Evolutionary conservation across 2,888 invertebrate species (phyloP), one percentile per base, ranked within the genome.

Genomic region (Drosophila ustulata): DNA sequence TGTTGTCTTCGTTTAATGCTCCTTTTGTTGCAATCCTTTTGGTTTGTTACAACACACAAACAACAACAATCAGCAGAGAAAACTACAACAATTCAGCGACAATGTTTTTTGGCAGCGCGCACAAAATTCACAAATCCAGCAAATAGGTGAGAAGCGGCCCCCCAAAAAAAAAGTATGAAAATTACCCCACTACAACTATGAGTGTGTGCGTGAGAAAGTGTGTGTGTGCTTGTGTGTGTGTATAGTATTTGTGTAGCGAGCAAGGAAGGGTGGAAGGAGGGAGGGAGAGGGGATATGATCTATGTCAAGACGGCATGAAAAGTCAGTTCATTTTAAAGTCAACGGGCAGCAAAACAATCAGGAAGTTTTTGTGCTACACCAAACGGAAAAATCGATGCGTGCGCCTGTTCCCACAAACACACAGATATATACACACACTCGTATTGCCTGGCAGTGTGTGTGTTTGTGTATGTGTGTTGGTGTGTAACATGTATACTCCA

Each of bases 331-430:
- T 69, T 79, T 86, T 83, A 72, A 82, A 80, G 82, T 74, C 71
- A 72, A 75, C 50, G 68, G 57, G 65, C 66, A 72, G 51, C 58
- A 67, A 72, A 85, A 79, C 76, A 79, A 82, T 80, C 77, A 89
- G 76, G 76, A 85, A 85, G 84, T 77, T 89, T 78, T 81, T 76
- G 77, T 82, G 82, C 71, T 87, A 87, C 73, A 74, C 83, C 70
- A 82, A 83, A 87, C 82, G 88, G 89, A 84, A 84, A 84, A 84
- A 84, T 84, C 84, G 84, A 84, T 84, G 89, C 84, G 84, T 83
- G 83, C 71, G 83, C 80, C 84, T 80, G 64, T 80, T 80, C 52
- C 66, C 69, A 67, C 67, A 86, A 47, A 70, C 56, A 64, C 37
- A 46, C 30, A 63, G 63, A 75, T 67, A 66, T 64, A 65, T 64